Conservation (phyloP, 64 coral and sea anemone species). For the Pachyseris speciosa region DNA sequence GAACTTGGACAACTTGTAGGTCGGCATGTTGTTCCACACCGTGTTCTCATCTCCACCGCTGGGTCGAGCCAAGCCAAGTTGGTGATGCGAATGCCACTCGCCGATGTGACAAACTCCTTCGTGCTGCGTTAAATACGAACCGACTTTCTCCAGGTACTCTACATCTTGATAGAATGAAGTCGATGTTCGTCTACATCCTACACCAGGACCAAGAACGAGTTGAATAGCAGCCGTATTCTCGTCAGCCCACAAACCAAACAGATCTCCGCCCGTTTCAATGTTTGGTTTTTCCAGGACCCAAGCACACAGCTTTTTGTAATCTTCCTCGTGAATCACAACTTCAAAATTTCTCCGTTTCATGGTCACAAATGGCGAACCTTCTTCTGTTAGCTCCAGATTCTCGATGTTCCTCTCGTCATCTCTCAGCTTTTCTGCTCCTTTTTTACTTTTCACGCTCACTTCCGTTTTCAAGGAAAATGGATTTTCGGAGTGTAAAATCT, state of each 20-base stretch:
- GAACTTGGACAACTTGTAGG: slow-evolving; percentile 61
- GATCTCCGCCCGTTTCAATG: slow-evolving; percentile 60
- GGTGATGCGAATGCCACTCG: slow-evolving; percentile 72
- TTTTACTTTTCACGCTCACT: not conserved
- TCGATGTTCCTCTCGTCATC: not conserved
- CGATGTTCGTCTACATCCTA: not conserved
- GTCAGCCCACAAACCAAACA: slow-evolving; percentile 66
- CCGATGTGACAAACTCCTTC: slow-evolving; percentile 63
- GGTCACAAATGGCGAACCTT: not conserved
- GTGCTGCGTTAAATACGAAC: not conserved
- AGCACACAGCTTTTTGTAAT: not conserved
- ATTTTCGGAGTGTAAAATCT: not conserved
- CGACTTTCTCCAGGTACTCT: slow-evolving; percentile 21
- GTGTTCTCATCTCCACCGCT: slow-evolving; percentile 80
- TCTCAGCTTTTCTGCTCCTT: not conserved
- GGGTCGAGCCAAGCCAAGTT: slow-evolving; percentile 61
- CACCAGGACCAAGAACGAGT: slow-evolving; percentile 50
- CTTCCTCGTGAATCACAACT: slow-evolving; percentile 44
- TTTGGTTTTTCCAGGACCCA: slow-evolving; percentile 35
- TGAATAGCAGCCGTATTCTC: slow-evolving; percentile 57
- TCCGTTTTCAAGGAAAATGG: not conserved
- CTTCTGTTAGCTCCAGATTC: not conserved
- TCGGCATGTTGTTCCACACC: slow-evolving; percentile 69
- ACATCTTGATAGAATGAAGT: slow-evolving; percentile 60
- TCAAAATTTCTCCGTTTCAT: not conserved